phyloP scores from a whole-genome alignment of 2,113 vertebrate species.

The Dunckerocampus dactyliophorus region DNA sequence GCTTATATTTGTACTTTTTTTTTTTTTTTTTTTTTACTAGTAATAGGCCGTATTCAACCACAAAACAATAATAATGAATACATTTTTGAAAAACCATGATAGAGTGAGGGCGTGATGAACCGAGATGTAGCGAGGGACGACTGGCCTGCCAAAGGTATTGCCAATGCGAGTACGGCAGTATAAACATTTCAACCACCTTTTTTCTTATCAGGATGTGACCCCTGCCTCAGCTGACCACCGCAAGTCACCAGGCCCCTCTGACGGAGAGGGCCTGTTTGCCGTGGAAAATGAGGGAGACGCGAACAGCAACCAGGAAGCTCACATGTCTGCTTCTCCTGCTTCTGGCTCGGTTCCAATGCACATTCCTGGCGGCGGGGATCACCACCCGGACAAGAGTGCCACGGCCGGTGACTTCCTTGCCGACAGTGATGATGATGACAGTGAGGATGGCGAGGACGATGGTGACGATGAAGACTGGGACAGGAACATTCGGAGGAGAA shows the following conservation, averaged over 20 bases:
- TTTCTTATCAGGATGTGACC: slow-evolving; percentile 59
- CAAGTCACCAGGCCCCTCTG: slow-evolving; percentile 56
- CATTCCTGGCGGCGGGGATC: slow-evolving; percentile 29
- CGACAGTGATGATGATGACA: slow-evolving; percentile 73
- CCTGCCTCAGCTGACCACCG: slow-evolving; percentile 55
- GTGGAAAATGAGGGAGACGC: slow-evolving; percentile 42
- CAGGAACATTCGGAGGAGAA: slow-evolving; percentile 47
- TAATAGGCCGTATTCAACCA: too few species aligned
- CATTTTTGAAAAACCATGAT: too few species aligned
- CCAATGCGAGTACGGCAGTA: neutral
- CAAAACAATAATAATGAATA: too few species aligned
- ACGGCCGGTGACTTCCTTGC: slow-evolving; percentile 49
- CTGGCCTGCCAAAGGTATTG: neutral
- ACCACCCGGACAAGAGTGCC: slow-evolving; percentile 51
- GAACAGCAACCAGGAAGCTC: slow-evolving; percentile 56
- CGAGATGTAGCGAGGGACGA: too few species aligned
- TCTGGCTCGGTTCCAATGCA: slow-evolving; percentile 58
- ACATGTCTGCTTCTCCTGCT: slow-evolving; percentile 53
- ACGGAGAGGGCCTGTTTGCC: slow-evolving; percentile 48
- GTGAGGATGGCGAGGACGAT: slow-evolving; percentile 67
- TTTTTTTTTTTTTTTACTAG: too few species aligned
- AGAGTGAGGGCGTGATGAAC: too few species aligned
- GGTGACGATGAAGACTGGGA: slow-evolving; percentile 71
- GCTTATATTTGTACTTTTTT: too few species aligned
- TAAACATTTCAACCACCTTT: slow-evolving; percentile 11